These are phyloP conservation scores for Drosophila paranaensis DNA, from an alignment of 2,888 invertebrate species.

Conservation along the genomic window DNA sequence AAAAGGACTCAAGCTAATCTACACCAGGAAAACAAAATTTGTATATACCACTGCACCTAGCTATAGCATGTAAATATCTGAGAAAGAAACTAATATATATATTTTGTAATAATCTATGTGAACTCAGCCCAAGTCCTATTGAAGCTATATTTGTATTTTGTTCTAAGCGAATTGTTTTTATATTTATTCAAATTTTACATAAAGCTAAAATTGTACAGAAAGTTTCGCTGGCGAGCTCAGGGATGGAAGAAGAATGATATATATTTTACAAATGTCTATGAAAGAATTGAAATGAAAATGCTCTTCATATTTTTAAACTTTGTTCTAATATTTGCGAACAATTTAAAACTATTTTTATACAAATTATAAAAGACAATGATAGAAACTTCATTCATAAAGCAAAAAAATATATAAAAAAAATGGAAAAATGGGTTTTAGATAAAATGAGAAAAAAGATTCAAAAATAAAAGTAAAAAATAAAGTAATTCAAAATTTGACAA, in stretches of 20 bases:
- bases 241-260: neutral
- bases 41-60: conserved; percentile 12
- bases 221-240: conserved; percentile 51
- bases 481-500: neutral
- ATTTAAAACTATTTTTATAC: conserved; percentile 5
- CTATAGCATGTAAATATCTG: conserved; percentile 29
- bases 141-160: conserved; percentile 36
- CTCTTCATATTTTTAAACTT: neutral
- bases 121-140: conserved; percentile 24
- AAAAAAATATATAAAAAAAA: neutral
- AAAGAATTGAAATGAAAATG: neutral
- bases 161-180: conserved; percentile 22
- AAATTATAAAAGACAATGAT: conserved; percentile 8
- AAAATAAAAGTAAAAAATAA: neutral
- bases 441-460: neutral
- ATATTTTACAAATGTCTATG: neutral
- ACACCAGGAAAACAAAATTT: neutral
- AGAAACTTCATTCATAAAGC: neutral
- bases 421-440: neutral
- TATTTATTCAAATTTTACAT: conserved; percentile 25
- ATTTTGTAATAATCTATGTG: conserved; percentile 11
- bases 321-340: neutral
- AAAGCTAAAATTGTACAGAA: conserved; percentile 5
- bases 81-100: neutral
- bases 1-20: neutral